phyloP scores from a whole-genome alignment of 2,113 vertebrate genomes.

The Glaucidium brasilianum region DNA sequence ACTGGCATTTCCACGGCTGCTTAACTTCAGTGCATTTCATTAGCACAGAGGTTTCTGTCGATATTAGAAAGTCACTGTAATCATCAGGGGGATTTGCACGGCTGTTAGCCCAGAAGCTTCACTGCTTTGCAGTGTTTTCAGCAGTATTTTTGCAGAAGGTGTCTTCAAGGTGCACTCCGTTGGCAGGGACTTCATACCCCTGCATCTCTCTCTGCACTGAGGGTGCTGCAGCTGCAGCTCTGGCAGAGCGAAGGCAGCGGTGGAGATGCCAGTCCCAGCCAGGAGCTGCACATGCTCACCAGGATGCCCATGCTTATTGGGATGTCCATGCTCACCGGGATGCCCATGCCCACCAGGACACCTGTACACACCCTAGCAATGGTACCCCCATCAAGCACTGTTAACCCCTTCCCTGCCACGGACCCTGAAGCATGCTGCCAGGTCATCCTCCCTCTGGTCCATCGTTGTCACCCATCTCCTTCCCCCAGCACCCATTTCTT shows the following conservation, averaged over 20 bases:
- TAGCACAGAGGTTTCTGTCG: slow-evolving; percentile 46
- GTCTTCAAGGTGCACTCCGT: background rate
- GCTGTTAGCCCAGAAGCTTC: slow-evolving; percentile 20
- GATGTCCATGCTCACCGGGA: background rate
- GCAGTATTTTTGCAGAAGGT: background rate
- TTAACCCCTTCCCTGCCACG: background rate
- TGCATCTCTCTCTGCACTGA: background rate
- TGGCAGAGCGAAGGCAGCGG: background rate
- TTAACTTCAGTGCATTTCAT: slow-evolving; percentile 60
- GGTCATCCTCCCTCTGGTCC: background rate
- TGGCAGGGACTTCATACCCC: background rate
- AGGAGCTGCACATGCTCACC: background rate
- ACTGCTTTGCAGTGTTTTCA: background rate
- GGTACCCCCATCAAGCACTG: background rate
- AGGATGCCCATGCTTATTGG: background rate
- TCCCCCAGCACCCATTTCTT: background rate
- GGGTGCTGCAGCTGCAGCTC: background rate
- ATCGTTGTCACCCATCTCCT: background rate
- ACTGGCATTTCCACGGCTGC: slow-evolving; percentile 61
- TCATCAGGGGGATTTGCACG: slow-evolving; percentile 46
- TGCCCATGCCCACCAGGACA: no score
- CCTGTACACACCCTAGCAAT: background rate
- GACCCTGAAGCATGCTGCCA: background rate
- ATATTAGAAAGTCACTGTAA: slow-evolving; percentile 57
- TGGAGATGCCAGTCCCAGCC: background rate